phyloP scores from a whole-genome alignment of 2,888 invertebrate genomes.

The Seira sanloemensis region DNA sequence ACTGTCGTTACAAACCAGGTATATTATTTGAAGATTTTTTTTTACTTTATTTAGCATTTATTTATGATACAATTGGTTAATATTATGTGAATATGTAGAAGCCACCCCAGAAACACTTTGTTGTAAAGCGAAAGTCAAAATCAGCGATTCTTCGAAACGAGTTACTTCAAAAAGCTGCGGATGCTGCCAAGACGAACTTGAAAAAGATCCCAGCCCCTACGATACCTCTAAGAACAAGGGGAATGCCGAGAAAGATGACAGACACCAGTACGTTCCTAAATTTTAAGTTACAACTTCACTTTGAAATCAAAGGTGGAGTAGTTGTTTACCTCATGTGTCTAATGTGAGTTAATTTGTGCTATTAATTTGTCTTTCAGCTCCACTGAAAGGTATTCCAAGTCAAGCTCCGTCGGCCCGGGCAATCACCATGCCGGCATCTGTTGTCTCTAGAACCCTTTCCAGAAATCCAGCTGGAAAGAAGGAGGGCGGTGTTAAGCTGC shows the following conservation, averaged over 20 bases:
- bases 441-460: conserved; percentile 79
- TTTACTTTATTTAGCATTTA: too few species aligned
- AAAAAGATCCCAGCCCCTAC: conserved; percentile 93
- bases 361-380: conserved; percentile 79
- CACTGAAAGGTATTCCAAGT: conserved; percentile 93
- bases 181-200: conserved; percentile 85
- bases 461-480: conserved; percentile 83
- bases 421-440: conserved; percentile 77
- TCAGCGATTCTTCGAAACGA: conserved; percentile 93
- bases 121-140: conserved; percentile 93
- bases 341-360: neutral
- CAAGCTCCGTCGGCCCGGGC: conserved; percentile 83
- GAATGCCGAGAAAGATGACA: conserved; percentile 97
- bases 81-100: conserved; percentile 76
- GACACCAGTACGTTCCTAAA: conserved; percentile 84
- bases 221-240: conserved; percentile 89
- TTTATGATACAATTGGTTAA: neutral
- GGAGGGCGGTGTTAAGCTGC: conserved; percentile 94
- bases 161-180: conserved; percentile 91
- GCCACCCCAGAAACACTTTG: conserved; percentile 92
- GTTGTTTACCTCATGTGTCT: conserved; percentile 40
- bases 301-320: too few species aligned
- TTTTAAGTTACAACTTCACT: neutral
- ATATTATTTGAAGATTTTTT: too few species aligned
- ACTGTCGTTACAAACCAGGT: conserved; percentile 84